Conservation (phyloP, 2,797 vertebrate genomes). For the Sternotherus odoratus region DNA sequence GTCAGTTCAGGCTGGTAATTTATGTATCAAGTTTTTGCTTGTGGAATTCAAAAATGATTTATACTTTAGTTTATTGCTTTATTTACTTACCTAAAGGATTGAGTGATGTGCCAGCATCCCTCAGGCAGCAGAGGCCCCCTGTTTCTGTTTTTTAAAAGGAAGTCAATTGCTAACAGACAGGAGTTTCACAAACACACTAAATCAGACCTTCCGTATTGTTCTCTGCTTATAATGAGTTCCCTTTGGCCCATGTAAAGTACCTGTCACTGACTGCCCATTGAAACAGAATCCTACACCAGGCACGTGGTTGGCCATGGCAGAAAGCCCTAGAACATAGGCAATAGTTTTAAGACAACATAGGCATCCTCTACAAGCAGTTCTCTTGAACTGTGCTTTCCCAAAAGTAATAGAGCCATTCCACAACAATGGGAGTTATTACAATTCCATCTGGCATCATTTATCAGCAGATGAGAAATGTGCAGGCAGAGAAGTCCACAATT, state of each 20-base stretch:
- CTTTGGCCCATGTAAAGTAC: slow-evolving; percentile 35
- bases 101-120: slow-evolving; percentile 59
- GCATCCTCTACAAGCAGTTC: neutral
- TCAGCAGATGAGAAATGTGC: slow-evolving; percentile 31
- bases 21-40: slow-evolving; percentile 58
- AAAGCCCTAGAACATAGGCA: neutral
- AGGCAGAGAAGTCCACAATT: neutral
- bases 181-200: slow-evolving; percentile 44
- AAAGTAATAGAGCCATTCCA: neutral
- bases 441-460: slow-evolving; percentile 51
- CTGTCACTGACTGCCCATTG: slow-evolving; percentile 15
- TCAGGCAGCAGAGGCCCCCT: slow-evolving; percentile 40
- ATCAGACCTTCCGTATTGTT: slow-evolving; percentile 46
- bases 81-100: slow-evolving; percentile 74
- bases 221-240: slow-evolving; percentile 56
- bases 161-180: slow-evolving; percentile 50
- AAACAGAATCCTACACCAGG: slow-evolving; percentile 21
- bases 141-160: slow-evolving; percentile 29
- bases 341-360: neutral
- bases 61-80: slow-evolving; percentile 71
- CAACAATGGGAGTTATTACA: slow-evolving; percentile 52
- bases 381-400: slow-evolving; percentile 5
- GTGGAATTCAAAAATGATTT: slow-evolving; percentile 70
- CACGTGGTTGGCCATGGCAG: neutral
- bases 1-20: slow-evolving; percentile 57